Percentiles rank a stretch among this genome's conserved stretches.
Conservation (phyloP, 1,140 invertebrate genomes). For the Acromyrmex echinatior region DNA sequence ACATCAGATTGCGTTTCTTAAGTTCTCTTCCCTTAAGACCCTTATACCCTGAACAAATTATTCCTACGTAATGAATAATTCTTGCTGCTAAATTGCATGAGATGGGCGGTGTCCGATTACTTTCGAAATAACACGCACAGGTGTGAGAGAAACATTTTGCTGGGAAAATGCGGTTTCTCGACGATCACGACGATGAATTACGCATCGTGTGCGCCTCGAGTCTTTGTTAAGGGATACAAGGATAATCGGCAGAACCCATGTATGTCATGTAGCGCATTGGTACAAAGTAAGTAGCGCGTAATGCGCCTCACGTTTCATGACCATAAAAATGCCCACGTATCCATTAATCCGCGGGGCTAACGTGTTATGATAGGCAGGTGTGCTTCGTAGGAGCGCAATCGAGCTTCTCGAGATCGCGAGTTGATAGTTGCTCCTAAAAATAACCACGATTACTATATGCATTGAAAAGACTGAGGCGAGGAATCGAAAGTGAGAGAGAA, state of each 20-base stretch:
- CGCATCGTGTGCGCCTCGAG: slow-evolving; percentile 27
- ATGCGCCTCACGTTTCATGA: slow-evolving; percentile 50
- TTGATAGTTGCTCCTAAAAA: slow-evolving; percentile 54
- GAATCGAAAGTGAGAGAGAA: slow-evolving; percentile 12
- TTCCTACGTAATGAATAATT: slow-evolving; percentile 58
- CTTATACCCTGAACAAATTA: slow-evolving; percentile 9
- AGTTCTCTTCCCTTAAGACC: background rate
- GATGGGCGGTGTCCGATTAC: slow-evolving; percentile 55
- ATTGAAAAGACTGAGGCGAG: background rate
- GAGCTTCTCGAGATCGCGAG: slow-evolving; percentile 46
- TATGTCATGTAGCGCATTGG: slow-evolving; percentile 38
- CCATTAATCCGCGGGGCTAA: slow-evolving; percentile 69
- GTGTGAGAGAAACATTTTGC: slow-evolving; percentile 54
- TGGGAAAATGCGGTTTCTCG: slow-evolving; percentile 49
- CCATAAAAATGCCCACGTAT: slow-evolving; percentile 34
- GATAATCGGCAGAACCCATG: slow-evolving; percentile 44
- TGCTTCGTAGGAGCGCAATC: slow-evolving; percentile 39
- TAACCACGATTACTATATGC: slow-evolving; percentile 31
- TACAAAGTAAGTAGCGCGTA: slow-evolving; percentile 59
- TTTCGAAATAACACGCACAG: slow-evolving; percentile 54
- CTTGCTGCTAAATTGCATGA: slow-evolving; percentile 55
- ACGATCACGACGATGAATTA: slow-evolving; percentile 53
- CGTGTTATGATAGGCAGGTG: slow-evolving; percentile 68
- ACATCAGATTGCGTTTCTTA: slow-evolving; percentile 45
- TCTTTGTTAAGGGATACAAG: slow-evolving; percentile 54